phyloP scores from a whole-genome alignment of 2,113 vertebrate species.

The Tragelaphus scriptus region DNA sequence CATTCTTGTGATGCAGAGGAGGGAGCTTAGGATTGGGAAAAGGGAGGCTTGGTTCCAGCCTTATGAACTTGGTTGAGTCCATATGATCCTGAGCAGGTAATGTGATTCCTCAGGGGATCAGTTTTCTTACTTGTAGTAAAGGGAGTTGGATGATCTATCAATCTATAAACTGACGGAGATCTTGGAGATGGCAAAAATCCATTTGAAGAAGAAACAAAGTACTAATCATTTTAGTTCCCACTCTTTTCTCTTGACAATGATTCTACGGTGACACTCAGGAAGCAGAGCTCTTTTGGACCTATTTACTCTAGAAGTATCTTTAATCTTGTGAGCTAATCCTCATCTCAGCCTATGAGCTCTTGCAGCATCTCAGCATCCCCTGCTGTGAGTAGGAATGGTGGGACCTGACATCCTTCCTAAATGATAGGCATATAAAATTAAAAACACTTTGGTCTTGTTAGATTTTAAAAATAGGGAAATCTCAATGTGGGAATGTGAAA shows the following conservation, averaged over 20 bases:
- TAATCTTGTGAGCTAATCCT: background rate
- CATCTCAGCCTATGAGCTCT: background rate
- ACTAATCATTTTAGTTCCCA: background rate
- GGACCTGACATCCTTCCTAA: slow-evolving; percentile 22
- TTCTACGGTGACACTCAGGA: background rate
- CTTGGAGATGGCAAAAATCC: background rate
- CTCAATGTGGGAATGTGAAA: background rate
- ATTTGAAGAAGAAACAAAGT: background rate
- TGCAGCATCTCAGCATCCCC: background rate
- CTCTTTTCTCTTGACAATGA: background rate
- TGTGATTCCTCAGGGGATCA: background rate
- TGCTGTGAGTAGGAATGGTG: background rate
- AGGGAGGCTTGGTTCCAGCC: background rate
- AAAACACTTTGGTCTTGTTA: background rate
- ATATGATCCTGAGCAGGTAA: background rate
- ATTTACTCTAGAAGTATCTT: background rate
- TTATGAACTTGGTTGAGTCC: background rate
- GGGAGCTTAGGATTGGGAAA: background rate
- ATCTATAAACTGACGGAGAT: background rate
- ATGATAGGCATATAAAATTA: background rate
- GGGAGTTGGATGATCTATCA: background rate
- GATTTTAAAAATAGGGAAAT: background rate
- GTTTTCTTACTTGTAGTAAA: background rate
- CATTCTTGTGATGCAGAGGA: background rate
- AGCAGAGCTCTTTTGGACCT: background rate